Evolutionary conservation across 2,797 vertebrate genomes (phyloP).

Genomic region (Epinephelus awoara): DNA sequence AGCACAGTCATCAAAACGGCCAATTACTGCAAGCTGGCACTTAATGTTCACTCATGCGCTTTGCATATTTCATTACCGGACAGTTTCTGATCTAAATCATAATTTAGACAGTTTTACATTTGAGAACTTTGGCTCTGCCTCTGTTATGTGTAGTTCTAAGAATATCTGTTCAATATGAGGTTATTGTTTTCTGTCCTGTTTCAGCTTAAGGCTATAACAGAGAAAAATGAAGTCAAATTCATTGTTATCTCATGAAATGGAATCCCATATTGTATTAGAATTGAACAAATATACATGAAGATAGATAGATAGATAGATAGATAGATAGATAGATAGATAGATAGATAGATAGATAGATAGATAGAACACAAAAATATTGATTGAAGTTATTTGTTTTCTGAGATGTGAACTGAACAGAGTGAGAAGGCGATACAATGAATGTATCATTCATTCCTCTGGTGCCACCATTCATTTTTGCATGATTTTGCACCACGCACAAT

Average conservation of each 20-base stretch:
- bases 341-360: background rate
- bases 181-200: background rate
- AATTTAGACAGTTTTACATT: background rate
- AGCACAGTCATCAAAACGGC: background rate
- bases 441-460: too few species aligned
- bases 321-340: constrained; percentile 2
- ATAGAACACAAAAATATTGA: too few species aligned
- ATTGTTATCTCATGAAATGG: background rate
- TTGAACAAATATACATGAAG: background rate
- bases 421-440: too few species aligned
- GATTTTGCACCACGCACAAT: too few species aligned
- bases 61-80: background rate
- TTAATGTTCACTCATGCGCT: background rate
- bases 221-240: background rate
- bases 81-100: background rate
- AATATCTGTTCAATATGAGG: background rate
- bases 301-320: background rate
- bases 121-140: background rate
- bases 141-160: background rate
- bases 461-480: too few species aligned
- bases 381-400: too few species aligned
- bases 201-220: background rate
- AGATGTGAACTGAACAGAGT: too few species aligned
- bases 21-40: background rate
- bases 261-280: background rate